Percentiles rank a stretch among this genome's conserved stretches.
These are phyloP conservation scores for Mus minutoides DNA, from an alignment of 2,797 vertebrate species.

Conservation along the genomic window DNA sequence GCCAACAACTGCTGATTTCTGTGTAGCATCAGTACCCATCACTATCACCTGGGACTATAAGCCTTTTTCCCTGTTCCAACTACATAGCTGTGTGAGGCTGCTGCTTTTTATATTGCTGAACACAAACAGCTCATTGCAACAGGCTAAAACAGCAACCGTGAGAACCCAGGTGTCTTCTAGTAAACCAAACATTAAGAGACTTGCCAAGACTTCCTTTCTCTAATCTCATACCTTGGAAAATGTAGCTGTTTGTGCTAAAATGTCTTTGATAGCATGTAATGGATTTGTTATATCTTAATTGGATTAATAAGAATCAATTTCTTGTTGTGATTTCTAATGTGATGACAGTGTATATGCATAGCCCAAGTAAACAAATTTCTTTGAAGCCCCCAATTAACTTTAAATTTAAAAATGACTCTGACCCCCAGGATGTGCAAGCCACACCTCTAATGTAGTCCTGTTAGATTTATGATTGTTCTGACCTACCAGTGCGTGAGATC, in stretches of 20 bases:
- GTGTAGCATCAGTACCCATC: conserved; percentile 4
- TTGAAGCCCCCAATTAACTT: neutral
- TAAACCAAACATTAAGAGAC: neutral
- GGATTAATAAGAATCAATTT: conserved; percentile 17
- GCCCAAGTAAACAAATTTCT: conserved; percentile 5
- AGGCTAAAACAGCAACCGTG: neutral
- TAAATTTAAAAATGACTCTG: conserved; percentile 10
- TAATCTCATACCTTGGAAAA: conserved; percentile 20
- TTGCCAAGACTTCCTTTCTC: neutral
- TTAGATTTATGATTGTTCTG: conserved; percentile 22
- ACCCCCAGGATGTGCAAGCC: conserved; percentile 7
- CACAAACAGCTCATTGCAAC: neutral
- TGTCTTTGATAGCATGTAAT: conserved; percentile 5
- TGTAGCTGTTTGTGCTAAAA: conserved; percentile 12
- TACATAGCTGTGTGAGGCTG: neutral
- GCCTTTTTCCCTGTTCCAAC: neutral
- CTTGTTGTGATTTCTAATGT: conserved; percentile 16
- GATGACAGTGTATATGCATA: neutral
- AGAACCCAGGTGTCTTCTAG: neutral
- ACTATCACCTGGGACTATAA: neutral
- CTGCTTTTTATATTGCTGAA: neutral
- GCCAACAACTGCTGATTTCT: conserved; percentile 61
- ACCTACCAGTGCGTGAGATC: conserved; percentile 54
- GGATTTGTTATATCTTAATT: conserved; percentile 56
- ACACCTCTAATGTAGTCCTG: conserved; percentile 1